Evolutionary conservation across 2,797 vertebrate species (phyloP).

Genomic region (Anas acuta): DNA sequence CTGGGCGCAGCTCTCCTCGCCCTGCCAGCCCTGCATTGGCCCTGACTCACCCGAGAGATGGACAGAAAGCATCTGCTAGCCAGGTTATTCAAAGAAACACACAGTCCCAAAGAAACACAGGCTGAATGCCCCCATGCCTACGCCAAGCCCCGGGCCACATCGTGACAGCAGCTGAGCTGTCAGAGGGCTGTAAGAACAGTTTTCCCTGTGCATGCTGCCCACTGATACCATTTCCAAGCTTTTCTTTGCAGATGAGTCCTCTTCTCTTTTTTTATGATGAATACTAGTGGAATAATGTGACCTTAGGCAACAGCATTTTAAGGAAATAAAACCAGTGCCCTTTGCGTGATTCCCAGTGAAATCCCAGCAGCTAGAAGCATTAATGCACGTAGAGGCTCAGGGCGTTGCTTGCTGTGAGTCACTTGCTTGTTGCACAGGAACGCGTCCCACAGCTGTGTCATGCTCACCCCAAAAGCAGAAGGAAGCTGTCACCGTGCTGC

Average conservation of each 20-base stretch:
- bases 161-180: neutral
- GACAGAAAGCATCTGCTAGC: neutral
- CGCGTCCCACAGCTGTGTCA: neutral
- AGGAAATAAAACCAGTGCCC: accelerated
- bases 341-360: neutral
- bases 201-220: neutral
- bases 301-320: neutral
- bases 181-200: neutral
- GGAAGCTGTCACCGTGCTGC: accelerated
- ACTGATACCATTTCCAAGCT: neutral
- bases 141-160: neutral
- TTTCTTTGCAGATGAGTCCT: neutral
- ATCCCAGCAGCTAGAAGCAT: neutral
- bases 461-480: neutral
- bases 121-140: neutral
- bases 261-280: neutral
- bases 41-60: neutral
- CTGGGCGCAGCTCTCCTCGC: neutral
- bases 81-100: neutral
- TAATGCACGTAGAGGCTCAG: neutral
- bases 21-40: neutral
- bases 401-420: neutral
- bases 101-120: neutral
- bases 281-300: neutral
- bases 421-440: neutral